phyloP scores from a whole-genome alignment of 2,888 invertebrate species.

The Spodoptera littoralis region DNA sequence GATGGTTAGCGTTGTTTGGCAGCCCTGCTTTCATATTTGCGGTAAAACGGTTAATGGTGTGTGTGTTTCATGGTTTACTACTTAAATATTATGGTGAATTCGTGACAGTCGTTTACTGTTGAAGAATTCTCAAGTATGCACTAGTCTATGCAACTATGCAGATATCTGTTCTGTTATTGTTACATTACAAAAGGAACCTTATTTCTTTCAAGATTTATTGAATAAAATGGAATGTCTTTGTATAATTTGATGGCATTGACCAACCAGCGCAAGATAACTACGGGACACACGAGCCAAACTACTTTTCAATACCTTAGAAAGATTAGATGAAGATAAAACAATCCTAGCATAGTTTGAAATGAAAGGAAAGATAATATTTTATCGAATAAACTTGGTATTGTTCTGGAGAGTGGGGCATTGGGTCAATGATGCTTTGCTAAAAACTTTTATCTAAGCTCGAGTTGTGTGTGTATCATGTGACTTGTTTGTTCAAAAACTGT shows the following conservation, averaged over 20 bases:
- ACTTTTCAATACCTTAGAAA: neutral
- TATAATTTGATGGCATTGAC: no score
- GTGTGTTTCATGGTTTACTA: slow-evolving; percentile 40
- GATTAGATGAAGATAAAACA: neutral
- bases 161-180: no score
- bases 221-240: no score
- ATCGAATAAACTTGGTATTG: slow-evolving; percentile 23
- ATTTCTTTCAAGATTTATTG: no score
- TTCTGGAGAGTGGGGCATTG: slow-evolving; percentile 22
- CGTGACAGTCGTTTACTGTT: neutral
- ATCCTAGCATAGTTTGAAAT: slow-evolving; percentile 1
- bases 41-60: slow-evolving; percentile 44
- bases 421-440: slow-evolving; percentile 17
- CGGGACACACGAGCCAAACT: no score
- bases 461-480: slow-evolving; percentile 9
- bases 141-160: slow-evolving; percentile 4
- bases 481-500: slow-evolving; percentile 11
- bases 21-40: slow-evolving; percentile 54
- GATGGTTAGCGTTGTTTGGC: slow-evolving; percentile 45
- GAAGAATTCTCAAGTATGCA: slow-evolving; percentile 24
- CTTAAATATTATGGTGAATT: slow-evolving; percentile 31
- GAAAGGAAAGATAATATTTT: slow-evolving; percentile 17
- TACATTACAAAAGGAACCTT: no score
- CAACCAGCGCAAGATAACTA: no score
- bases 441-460: slow-evolving; percentile 14